Conservation (phyloP, 2,888 invertebrate species). For the Didymodactylos carnosus region DNA sequence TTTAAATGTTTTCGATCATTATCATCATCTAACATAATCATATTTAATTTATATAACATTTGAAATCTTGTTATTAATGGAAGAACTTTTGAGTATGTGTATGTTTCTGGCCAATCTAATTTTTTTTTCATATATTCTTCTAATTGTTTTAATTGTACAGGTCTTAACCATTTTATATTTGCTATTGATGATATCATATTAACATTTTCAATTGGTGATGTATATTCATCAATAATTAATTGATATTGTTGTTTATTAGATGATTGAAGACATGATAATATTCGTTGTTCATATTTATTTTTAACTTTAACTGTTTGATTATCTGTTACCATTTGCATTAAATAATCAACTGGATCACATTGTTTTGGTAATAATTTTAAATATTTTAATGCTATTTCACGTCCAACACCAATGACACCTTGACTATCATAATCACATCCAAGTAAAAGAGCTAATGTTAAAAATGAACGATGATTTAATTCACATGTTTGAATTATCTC, state of each 20-base stretch:
- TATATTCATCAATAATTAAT: neutral
- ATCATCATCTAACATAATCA: neutral
- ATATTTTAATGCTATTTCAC: constrained; percentile 48
- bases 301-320: neutral
- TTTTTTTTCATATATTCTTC: neutral
- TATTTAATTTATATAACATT: neutral
- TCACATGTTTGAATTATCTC: constrained; percentile 47
- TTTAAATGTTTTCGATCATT: neutral
- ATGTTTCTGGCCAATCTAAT: neutral
- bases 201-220: neutral
- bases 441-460: constrained; percentile 60
- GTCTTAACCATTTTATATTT: neutral
- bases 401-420: constrained; percentile 56
- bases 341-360: neutral
- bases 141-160: neutral
- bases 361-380: neutral
- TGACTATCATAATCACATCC: constrained; percentile 62
- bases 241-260: neutral
- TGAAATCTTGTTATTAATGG: neutral
- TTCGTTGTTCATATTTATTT: neutral
- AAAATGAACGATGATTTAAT: constrained; percentile 58
- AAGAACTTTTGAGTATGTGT: neutral
- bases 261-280: neutral
- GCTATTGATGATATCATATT: neutral
- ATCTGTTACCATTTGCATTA: neutral